phyloP scores from a whole-genome alignment of 2,888 invertebrate species.

The Lydus trimaculatus region DNA sequence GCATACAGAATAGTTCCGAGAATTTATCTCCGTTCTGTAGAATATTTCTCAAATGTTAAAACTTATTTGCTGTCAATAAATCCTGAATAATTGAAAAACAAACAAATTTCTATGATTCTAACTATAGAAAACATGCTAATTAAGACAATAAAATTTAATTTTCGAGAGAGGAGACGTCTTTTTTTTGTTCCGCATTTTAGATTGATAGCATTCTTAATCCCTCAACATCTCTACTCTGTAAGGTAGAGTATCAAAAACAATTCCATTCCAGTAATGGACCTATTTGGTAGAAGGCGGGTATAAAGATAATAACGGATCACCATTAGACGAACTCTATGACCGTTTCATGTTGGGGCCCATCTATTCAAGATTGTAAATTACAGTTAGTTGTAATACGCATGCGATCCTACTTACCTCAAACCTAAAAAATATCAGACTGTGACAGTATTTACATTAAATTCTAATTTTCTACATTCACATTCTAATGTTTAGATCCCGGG shows the following conservation, averaged over 20 bases:
- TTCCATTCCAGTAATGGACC: constrained; percentile 46
- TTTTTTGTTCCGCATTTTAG: not conserved
- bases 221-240: not conserved
- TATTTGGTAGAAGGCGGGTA: not conserved
- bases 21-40: constrained; percentile 29
- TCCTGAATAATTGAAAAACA: not conserved
- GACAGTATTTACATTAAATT: not conserved
- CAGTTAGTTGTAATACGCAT: constrained; percentile 52
- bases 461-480: constrained; percentile 37
- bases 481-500: constrained; percentile 60
- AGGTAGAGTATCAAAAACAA: constrained; percentile 55
- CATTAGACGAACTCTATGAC: constrained; percentile 47
- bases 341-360: constrained; percentile 48
- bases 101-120: not conserved
- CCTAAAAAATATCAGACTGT: constrained; percentile 4
- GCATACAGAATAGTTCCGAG: constrained; percentile 52
- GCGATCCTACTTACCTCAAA: constrained; percentile 45
- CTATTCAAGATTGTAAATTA: constrained; percentile 57
- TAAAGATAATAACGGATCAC: constrained; percentile 37
- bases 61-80: not conserved
- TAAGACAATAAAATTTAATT: not conserved
- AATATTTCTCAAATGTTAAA: constrained; percentile 28
- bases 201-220: constrained; percentile 27
- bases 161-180: not conserved
- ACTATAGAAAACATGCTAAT: not conserved